These are phyloP conservation scores for Oreotragus oreotragus DNA, from an alignment of 2,113 vertebrate genomes.

Conservation along the genomic window DNA sequence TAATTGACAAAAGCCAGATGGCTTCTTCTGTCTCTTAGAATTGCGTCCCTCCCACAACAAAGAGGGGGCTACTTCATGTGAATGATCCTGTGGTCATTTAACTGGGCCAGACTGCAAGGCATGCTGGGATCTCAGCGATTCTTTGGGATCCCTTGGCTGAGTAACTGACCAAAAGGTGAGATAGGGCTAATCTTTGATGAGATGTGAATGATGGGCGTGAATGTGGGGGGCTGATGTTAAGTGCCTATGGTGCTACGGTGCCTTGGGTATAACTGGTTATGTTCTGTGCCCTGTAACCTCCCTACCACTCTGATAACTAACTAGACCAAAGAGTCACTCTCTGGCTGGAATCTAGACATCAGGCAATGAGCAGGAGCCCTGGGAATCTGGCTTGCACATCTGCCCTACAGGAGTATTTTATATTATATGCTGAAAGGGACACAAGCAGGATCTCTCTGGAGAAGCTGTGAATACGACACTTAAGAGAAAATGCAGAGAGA, in stretches of 20 bases:
- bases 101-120: neutral
- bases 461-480: neutral
- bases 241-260: neutral
- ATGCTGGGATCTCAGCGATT: neutral
- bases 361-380: neutral
- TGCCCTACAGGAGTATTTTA: neutral
- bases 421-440: neutral
- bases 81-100: neutral
- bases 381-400: neutral
- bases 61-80: neutral
- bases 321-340: neutral
- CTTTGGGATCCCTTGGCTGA: neutral
- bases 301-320: neutral
- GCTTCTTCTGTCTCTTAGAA: neutral
- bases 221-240: neutral
- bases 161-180: neutral
- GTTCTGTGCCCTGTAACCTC: neutral
- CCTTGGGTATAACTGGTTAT: neutral
- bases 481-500: neutral
- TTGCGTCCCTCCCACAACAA: neutral
- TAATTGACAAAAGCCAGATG: neutral
- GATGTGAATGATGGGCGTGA: neutral
- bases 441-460: neutral
- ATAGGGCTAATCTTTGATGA: neutral
- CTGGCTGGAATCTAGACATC: neutral